Evolutionary conservation across 2,113 vertebrate species (phyloP), one percentile per base, ranked within the genome.

Genomic region (Redunca redunca): DNA sequence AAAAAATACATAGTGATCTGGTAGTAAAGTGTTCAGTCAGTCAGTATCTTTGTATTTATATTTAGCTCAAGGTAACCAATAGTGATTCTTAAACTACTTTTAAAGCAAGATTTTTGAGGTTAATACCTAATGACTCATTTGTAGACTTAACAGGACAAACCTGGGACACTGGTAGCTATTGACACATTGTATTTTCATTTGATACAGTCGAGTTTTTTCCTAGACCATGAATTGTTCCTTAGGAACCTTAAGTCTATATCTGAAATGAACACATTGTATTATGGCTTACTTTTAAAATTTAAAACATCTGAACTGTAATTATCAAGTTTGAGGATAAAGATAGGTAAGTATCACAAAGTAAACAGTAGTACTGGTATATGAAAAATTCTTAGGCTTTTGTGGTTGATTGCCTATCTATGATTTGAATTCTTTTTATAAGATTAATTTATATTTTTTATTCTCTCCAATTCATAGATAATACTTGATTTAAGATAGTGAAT

Each of bases 81-180:
- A 90, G 71, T 87, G 95, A 97, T 85, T 95, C 64, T 96, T 95
- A 94, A 60, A 88, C 88, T 82, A 88, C 43, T 96, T 93, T 96
- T 88, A 88, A 97, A 80, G 74, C 55, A 94, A 91, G 46, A 74
- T 64, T 96, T 96, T 92, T 97, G 55, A 97, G 52, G 87, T 92
- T 95, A 88, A 33, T 90, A 92, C 93, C 21, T 77, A 6, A 36
- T 96, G 81, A 92, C 40, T 95, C 71, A 90, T 40, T 96, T 87
- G 7, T 80, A 82, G 53, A 90, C 30, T 67, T 92, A 78, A 55
- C 17, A 88, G 93, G 84, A 88, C 71, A 96, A 94, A 85, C n/a
- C 81, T 60, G 82, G 64, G 43, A 57, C 13, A 15, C 28, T 58
- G 36, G 64, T 86, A 67, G 57, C 81, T 94, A 80, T 48, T 88